These are phyloP conservation scores for Rosalia funebris DNA, from an alignment of 2,888 invertebrate species.

Conservation along the genomic window DNA sequence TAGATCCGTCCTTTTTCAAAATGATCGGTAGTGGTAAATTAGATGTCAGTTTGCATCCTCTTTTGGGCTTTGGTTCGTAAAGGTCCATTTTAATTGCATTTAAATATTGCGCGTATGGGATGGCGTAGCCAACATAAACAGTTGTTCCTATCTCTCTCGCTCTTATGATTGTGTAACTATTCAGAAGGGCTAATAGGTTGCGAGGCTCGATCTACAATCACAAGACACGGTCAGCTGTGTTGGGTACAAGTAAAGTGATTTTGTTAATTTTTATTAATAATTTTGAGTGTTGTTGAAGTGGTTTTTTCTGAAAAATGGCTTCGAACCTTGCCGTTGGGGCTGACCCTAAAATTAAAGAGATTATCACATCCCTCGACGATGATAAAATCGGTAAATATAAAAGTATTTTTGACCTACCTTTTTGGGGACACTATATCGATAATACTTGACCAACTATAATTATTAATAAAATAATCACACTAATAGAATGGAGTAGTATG, in stretches of 20 bases:
- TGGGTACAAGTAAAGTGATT: conserved; percentile 6
- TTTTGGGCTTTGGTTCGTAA: conserved; percentile 45
- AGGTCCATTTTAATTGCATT: conserved; percentile 44
- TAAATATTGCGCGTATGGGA: conserved; percentile 24
- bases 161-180: not conserved
- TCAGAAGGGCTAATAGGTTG: conserved; percentile 17
- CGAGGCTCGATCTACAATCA: conserved; percentile 49
- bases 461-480: too few species aligned
- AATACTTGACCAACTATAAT: too few species aligned
- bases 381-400: conserved; percentile 82
- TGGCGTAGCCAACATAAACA: conserved; percentile 9
- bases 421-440: too few species aligned
- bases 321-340: conserved; percentile 36
- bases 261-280: conserved; percentile 10
- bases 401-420: conserved; percentile 36
- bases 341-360: conserved; percentile 73
- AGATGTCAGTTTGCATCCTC: conserved; percentile 57
- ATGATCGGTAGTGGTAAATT: conserved; percentile 62
- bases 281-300: not conserved
- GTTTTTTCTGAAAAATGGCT: conserved; percentile 30
- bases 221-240: conserved; percentile 47
- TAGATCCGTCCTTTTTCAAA: conserved; percentile 63
- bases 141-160: conserved; percentile 16
- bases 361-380: conserved; percentile 81
- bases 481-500: too few species aligned